phyloP scores from a whole-genome alignment of 64 coral and sea anemone species.

The Acropora tenuis region DNA sequence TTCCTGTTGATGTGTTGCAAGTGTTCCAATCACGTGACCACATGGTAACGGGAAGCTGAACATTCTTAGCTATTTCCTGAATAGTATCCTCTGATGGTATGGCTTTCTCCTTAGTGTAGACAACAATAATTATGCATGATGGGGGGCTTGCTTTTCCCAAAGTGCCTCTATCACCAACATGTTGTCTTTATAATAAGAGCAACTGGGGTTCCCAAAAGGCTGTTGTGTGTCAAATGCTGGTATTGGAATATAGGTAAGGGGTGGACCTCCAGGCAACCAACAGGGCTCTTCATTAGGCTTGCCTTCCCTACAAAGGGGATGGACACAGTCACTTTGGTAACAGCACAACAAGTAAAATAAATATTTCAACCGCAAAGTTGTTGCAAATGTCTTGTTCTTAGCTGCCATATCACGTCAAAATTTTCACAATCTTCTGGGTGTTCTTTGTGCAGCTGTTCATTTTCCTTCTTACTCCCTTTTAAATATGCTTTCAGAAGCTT shows the following conservation, averaged over 20 bases:
- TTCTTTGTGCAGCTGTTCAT: constrained; percentile 32
- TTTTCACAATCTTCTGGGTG: constrained; percentile 37
- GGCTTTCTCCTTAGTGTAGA: background rate
- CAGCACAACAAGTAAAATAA: constrained; percentile 61
- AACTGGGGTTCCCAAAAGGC: constrained; percentile 49
- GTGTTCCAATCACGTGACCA: constrained; percentile 45
- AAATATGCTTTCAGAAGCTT: constrained; percentile 38
- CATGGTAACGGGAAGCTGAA: constrained; percentile 1
- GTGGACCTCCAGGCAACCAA: constrained; percentile 61
- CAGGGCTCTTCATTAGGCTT: constrained; percentile 43
- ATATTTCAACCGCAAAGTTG: constrained; percentile 59
- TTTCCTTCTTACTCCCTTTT: constrained; percentile 42
- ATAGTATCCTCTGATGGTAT: constrained; percentile 43
- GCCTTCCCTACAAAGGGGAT: constrained; percentile 49
- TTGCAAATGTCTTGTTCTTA: constrained; percentile 55
- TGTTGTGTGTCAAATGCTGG: constrained; percentile 51
- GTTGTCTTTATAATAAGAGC: constrained; percentile 48
- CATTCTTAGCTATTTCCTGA: constrained; percentile 49
- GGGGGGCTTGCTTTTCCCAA: constrained; percentile 36
- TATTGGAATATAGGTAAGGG: constrained; percentile 47
- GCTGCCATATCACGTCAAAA: constrained; percentile 62
- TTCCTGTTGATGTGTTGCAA: constrained; percentile 51
- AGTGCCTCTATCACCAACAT: constrained; percentile 28
- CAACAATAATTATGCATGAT: constrained; percentile 53
- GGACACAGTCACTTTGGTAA: constrained; percentile 55